These are phyloP conservation scores for Balearica regulorum DNA, from an alignment of 2,797 vertebrate species.

Conservation along the genomic window DNA sequence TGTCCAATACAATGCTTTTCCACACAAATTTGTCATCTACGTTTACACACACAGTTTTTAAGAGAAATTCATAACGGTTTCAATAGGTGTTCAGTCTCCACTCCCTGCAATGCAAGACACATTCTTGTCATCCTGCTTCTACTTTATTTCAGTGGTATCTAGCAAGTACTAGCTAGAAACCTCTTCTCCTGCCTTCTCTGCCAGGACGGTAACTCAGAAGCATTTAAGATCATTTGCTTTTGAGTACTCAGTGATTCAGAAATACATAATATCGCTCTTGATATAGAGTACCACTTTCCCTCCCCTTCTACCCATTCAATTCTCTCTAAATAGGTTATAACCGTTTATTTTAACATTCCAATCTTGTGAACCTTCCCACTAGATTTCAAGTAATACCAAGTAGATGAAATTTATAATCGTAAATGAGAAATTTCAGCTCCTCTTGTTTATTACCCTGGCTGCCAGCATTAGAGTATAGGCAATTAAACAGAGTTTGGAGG, in stretches of 20 bases:
- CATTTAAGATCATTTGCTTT: slow-evolving; percentile 12
- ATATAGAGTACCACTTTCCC: not conserved
- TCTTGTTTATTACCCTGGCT: slow-evolving; percentile 3
- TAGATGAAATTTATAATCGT: not conserved
- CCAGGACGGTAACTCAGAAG: not conserved
- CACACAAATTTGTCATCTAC: not conserved
- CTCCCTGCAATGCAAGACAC: not conserved
- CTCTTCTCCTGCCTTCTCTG: not conserved
- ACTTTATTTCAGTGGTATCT: not conserved
- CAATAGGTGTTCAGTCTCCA: not conserved
- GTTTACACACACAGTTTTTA: not conserved
- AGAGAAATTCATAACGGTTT: not conserved
- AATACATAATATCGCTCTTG: not conserved
- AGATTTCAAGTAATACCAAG: slow-evolving; percentile 27
- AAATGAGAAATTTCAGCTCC: slow-evolving; percentile 2
- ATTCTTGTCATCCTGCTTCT: not conserved
- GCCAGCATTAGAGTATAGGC: not conserved
- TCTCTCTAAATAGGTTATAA: slow-evolving; percentile 33
- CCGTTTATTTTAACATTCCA: slow-evolving; percentile 25
- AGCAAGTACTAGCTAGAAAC: not conserved
- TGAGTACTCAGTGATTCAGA: slow-evolving; percentile 8
- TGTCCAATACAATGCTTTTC: not conserved
- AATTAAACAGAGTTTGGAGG: not conserved
- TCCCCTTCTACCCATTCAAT: slow-evolving; percentile 6
- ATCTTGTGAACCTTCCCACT: slow-evolving; percentile 5